Conservation (phyloP, 2,888 invertebrate species). For the Tanytarsus gracilentus region DNA sequence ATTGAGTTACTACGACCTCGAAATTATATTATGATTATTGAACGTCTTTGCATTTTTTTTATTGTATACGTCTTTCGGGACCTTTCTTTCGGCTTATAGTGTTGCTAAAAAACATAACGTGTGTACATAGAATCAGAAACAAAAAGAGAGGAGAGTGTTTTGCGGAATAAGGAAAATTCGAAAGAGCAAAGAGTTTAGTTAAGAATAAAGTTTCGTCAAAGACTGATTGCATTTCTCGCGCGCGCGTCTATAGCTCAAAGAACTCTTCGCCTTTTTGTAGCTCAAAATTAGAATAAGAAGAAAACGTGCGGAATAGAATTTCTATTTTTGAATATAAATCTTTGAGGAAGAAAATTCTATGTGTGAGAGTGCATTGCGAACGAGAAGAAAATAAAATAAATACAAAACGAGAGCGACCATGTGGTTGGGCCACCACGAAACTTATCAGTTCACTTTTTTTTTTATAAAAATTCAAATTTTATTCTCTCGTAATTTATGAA, state of each 20-base stretch:
- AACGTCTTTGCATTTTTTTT: background rate
- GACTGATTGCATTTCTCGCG: no score
- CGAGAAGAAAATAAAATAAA: background rate
- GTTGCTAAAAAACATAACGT: background rate
- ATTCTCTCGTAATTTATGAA: background rate
- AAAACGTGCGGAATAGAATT: background rate
- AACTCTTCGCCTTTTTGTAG: no score
- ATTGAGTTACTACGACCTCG: conserved; percentile 26
- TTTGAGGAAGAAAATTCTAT: no score
- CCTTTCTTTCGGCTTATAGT: background rate
- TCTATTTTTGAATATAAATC: no score
- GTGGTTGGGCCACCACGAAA: conserved; percentile 17
- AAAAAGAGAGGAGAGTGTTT: background rate
- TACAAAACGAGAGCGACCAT: conserved; percentile 13
- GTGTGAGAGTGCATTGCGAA: background rate
- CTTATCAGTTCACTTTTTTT: conserved; percentile 25
- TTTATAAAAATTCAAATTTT: conserved; percentile 6
- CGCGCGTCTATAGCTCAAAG: no score
- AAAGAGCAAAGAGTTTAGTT: no score
- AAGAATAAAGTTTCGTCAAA: no score
- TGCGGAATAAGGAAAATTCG: no score
- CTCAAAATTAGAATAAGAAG: no score
- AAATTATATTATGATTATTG: conserved; percentile 22
- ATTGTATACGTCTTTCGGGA: conserved; percentile 3
- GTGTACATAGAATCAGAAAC: no score